Evolutionary conservation across 2,888 invertebrate genomes (phyloP).

Genomic region (Nematopogon swammerdamellus): DNA sequence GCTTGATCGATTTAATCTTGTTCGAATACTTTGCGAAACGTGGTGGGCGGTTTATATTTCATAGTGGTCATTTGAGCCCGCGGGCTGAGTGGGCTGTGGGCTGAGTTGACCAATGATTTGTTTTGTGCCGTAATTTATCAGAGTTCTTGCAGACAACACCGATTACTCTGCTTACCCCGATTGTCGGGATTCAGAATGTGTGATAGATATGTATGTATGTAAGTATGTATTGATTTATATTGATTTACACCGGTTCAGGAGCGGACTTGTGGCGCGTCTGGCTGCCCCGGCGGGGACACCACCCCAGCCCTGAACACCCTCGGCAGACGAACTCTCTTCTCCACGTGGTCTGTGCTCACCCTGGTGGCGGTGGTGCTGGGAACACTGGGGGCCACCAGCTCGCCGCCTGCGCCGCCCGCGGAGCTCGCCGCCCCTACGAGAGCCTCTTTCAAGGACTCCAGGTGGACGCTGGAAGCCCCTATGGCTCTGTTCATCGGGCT

Average conservation of each 20-base stretch:
- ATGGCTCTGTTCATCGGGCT: slow-evolving; percentile 78
- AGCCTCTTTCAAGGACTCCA: slow-evolving; percentile 57
- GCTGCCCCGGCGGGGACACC: slow-evolving; percentile 32
- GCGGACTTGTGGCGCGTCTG: slow-evolving; percentile 33
- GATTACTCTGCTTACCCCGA: too few species aligned
- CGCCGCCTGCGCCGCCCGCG: slow-evolving; percentile 34
- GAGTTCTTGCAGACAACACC: too few species aligned
- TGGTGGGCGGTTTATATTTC: too few species aligned
- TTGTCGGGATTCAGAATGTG: too few species aligned
- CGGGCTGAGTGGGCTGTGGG: too few species aligned
- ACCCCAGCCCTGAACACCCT: slow-evolving; percentile 31
- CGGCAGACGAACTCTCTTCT: slow-evolving; percentile 32
- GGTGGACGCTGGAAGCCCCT: slow-evolving; percentile 68
- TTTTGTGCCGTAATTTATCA: too few species aligned
- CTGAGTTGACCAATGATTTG: too few species aligned
- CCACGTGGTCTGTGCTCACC: slow-evolving; percentile 32
- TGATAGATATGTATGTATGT: too few species aligned
- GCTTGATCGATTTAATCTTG: too few species aligned
- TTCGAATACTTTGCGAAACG: too few species aligned
- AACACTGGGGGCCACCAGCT: slow-evolving; percentile 29
- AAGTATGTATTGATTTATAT: too few species aligned
- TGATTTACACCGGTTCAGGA: slow-evolving; percentile 28
- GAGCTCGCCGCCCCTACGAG: slow-evolving; percentile 13
- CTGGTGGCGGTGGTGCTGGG: slow-evolving; percentile 28
- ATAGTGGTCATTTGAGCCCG: too few species aligned